phyloP scores from a whole-genome alignment of 2,797 vertebrate genomes.

The Helarctos malayanus region DNA sequence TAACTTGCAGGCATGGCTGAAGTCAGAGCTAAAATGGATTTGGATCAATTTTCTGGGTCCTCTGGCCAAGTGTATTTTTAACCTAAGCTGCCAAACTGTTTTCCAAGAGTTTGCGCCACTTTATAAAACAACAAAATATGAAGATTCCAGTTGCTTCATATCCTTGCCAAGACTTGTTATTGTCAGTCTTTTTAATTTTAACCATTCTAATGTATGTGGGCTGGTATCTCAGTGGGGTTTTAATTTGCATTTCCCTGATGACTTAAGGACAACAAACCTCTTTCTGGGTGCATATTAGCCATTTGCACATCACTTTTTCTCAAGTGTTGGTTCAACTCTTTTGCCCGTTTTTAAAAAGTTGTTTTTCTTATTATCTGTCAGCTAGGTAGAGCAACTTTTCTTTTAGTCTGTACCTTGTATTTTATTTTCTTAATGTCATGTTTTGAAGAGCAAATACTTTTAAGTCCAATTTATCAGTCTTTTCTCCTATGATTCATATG shows the following conservation, averaged over 20 bases:
- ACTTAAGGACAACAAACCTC: not conserved
- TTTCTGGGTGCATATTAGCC: not conserved
- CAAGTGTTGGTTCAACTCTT: not conserved
- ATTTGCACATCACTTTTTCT: not conserved
- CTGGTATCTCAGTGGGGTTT: not conserved
- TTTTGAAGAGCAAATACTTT: slow-evolving; percentile 8
- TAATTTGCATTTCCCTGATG: not conserved
- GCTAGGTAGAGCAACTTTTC: not conserved
- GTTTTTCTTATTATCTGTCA: not conserved
- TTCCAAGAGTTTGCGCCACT: not conserved
- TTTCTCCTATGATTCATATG: not conserved
- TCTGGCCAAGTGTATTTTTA: not conserved
- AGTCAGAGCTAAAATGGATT: not conserved
- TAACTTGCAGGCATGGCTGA: not conserved
- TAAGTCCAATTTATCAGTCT: not conserved
- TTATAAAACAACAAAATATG: not conserved
- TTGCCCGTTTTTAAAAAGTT: not conserved
- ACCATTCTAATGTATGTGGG: not conserved
- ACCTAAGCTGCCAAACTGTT: not conserved
- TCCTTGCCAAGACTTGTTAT: slow-evolving; percentile 5
- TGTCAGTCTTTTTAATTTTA: slow-evolving; percentile 20
- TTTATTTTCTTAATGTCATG: not conserved
- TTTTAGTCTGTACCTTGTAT: not conserved
- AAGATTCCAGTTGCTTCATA: not conserved
- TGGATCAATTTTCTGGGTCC: not conserved